Evolutionary conservation across 2,113 vertebrate species (phyloP).

Genomic region (Chionis minor): DNA sequence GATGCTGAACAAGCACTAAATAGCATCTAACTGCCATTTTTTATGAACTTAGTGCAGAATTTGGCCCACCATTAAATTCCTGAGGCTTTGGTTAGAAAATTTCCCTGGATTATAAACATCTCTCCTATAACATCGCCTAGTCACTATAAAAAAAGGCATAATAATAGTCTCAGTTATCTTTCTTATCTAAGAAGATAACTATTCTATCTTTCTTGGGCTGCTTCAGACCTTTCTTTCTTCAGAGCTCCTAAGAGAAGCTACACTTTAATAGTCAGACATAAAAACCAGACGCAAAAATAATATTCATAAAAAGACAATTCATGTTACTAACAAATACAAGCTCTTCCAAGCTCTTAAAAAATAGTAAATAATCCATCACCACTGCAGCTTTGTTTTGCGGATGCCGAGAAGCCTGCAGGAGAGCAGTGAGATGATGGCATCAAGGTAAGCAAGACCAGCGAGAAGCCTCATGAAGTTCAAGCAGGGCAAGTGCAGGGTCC

Average conservation of each 20-base stretch:
- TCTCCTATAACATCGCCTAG: neutral
- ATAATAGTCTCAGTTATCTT: neutral
- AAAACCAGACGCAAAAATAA: neutral
- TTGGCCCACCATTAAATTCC: neutral
- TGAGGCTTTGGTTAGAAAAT: neutral
- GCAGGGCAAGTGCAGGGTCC: no score
- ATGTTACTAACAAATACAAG: neutral
- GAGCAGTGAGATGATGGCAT: neutral
- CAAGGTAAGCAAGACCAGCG: neutral
- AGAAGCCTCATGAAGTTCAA: no score
- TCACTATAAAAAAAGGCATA: neutral
- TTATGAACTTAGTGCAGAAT: neutral
- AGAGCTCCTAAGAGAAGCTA: neutral
- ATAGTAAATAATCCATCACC: neutral
- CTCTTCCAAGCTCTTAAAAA: neutral
- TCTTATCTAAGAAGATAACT: neutral
- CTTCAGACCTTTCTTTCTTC: neutral
- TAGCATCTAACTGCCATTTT: neutral
- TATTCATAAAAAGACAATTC: neutral
- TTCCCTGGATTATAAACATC: neutral
- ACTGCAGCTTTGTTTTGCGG: neutral
- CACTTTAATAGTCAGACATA: neutral
- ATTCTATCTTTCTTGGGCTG: neutral
- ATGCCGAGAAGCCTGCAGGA: neutral
- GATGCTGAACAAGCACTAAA: neutral